Evolutionary conservation across 1,140 invertebrate species (phyloP).

Genomic region (Drosophila ercepeae): DNA sequence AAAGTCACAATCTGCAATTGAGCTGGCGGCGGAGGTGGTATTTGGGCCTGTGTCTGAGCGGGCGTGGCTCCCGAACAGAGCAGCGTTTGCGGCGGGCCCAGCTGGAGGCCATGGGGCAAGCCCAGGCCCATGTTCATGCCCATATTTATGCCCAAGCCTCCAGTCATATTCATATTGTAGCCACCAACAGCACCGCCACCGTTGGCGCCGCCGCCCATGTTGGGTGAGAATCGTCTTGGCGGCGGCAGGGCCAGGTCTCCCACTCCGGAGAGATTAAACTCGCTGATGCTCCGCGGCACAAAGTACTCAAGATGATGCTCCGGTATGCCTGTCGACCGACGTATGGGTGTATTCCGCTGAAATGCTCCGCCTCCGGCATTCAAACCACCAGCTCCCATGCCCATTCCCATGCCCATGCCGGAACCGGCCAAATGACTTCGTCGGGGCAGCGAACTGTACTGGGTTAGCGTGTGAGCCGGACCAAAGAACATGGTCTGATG

Average conservation of each 20-base stretch:
- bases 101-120: constrained; percentile 71
- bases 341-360: constrained; percentile 87
- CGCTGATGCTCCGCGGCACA: constrained; percentile 91
- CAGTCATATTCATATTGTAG: constrained; percentile 38
- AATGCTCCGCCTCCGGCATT: constrained; percentile 80
- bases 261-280: constrained; percentile 89
- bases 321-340: constrained; percentile 86
- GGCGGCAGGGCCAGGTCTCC: constrained; percentile 85
- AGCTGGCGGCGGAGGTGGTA: constrained; percentile 66
- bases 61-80: constrained; percentile 62
- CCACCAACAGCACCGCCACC: constrained; percentile 20
- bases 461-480: constrained; percentile 69
- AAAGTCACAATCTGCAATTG: constrained; percentile 78
- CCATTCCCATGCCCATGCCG: constrained; percentile 3
- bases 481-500: constrained; percentile 83
- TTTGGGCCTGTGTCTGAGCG: constrained; percentile 56
- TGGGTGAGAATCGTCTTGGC: constrained; percentile 79
- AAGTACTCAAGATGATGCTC: constrained; percentile 91
- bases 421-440: constrained; percentile 60
- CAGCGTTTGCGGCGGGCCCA: constrained; percentile 72
- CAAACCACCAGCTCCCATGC: neutral
- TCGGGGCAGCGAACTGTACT: constrained; percentile 80
- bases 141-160: constrained; percentile 41
- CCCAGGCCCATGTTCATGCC: constrained; percentile 48
- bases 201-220: constrained; percentile 21